Percentiles rank a stretch among this genome's conserved stretches.
Conservation (phyloP, 37 sponge, comb jelly and placozoan genomes). For the Dysidea cf. avara region DNA sequence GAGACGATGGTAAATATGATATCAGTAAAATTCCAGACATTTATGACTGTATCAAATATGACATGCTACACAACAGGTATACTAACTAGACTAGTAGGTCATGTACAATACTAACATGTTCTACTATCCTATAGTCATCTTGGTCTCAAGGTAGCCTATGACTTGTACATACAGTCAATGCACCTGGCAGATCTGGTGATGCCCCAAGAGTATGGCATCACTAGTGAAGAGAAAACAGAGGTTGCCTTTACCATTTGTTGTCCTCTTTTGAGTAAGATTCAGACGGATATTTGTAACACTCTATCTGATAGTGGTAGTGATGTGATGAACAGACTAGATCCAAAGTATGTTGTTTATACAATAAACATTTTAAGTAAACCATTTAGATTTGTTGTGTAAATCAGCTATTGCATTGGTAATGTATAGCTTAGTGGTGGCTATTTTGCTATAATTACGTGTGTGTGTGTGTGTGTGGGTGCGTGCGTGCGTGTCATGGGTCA, state of each 20-base stretch:
- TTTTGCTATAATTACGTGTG: too few species aligned
- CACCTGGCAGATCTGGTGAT: conserved; percentile 90
- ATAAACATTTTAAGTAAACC: too few species aligned
- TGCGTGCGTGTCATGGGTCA: too few species aligned
- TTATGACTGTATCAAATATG: conserved; percentile 94
- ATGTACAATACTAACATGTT: conserved; percentile 4
- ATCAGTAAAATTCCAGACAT: conserved; percentile 97
- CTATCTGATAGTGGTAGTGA: conserved; percentile 59
- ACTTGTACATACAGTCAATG: conserved; percentile 58
- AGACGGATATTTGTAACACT: conserved; percentile 76
- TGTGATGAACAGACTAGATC: conserved; percentile 69
- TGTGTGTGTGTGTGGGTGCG: too few species aligned
- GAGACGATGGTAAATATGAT: conserved; percentile 73
- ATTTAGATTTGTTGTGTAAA: too few species aligned
- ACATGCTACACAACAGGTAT: conserved; percentile 89
- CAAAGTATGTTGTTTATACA: conserved; percentile 43
- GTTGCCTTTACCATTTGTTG: conserved; percentile 72
- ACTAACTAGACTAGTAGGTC: neutral
- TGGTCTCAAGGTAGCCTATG: conserved; percentile 33
- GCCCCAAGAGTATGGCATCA: conserved; percentile 98
- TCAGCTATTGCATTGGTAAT: too few species aligned
- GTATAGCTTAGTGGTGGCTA: too few species aligned
- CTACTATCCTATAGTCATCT: conserved; percentile 31
- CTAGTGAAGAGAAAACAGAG: conserved; percentile 78
- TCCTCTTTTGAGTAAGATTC: conserved; percentile 79